Evolutionary conservation across 2,113 vertebrate genomes (phyloP), one percentile per base, ranked within the genome.

Genomic region (Zosterops borbonicus): DNA sequence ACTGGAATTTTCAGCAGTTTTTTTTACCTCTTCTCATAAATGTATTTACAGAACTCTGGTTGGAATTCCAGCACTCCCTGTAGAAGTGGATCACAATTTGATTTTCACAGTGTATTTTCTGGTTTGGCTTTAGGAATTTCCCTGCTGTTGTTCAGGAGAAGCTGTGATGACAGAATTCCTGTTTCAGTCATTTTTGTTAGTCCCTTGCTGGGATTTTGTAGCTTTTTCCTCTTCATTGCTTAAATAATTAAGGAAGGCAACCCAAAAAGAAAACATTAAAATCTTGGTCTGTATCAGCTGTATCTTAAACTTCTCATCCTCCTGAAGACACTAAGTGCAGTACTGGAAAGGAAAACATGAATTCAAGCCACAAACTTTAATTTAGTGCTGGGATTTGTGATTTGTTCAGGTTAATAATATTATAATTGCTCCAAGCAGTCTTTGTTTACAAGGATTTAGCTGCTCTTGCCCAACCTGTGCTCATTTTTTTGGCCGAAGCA

Each of bases 401-500:
- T 74, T 62, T 68, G 63, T 76, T 60, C 79, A 42, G 49, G 59
- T 77, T 85, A 50, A 7, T 31, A n/a, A 3, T 46, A 2, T 35
- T 52, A 49, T 44, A 47, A 29, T 33, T 77, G 75, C 84, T 92
- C 87, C 75, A 53, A 87, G 82, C 84, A 89, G 80, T 85, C 85
- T 81, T 35, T 87, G 59, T 94, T 95, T 87, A 71, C 69, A 65
- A 23, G 17, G 50, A 33, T 80, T 74, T 58, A 42, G 64, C 58
- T 90, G 56, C 78, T 76, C 22, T 76, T 70, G 67, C 85, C 85
- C 94, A 55, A 17, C 49, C 16, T 20, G 29, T 39, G 27, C 87
- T 93, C 69, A 6, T 83, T 76, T 94, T 94, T 80, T 73, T 53
- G 71, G 55, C 87, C 94, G 94, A 79, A 52, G 37, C 75, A 94